Conservation (phyloP, 2,888 invertebrate species). For the Timandra comae region DNA sequence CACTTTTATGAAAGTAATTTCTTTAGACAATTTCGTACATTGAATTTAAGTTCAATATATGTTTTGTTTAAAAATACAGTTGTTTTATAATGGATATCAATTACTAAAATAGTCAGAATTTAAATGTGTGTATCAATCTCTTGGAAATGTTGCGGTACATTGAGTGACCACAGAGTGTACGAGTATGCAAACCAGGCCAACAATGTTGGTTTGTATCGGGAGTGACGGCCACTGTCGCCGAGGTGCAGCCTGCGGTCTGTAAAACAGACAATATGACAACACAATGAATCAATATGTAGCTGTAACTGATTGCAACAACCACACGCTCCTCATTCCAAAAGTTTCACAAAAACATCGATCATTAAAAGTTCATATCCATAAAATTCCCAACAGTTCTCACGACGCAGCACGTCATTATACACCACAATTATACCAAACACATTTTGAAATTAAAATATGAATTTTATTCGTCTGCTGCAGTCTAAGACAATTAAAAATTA, state of each 20-base stretch:
- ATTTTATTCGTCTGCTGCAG: conserved; percentile 4
- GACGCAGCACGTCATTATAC: neutral
- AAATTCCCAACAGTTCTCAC: conserved; percentile 3
- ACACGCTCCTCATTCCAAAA: conserved; percentile 16
- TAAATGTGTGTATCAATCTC: no score
- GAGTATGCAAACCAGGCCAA: conserved; percentile 16
- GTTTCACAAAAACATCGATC: conserved; percentile 10
- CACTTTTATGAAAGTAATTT: no score
- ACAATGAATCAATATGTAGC: conserved; percentile 25
- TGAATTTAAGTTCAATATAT: no score
- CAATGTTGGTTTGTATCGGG: conserved; percentile 13
- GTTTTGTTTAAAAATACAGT: no score
- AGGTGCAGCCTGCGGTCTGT: conserved; percentile 11
- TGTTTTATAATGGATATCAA: no score
- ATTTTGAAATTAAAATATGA: conserved; percentile 5
- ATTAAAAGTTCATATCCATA: conserved; percentile 13
- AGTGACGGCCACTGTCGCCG: conserved; percentile 1
- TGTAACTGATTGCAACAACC: conserved; percentile 26
- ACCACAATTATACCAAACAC: conserved; percentile 2
- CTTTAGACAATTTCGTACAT: no score
- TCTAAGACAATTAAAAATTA: conserved; percentile 29
- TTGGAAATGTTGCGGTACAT: conserved; percentile 6
- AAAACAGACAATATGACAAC: conserved; percentile 29
- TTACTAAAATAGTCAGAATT: no score
- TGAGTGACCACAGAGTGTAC: conserved; percentile 13